These are phyloP conservation scores for Meloidogyne floridensis DNA, from an alignment of 1,140 invertebrate genomes.

Conservation along the genomic window DNA sequence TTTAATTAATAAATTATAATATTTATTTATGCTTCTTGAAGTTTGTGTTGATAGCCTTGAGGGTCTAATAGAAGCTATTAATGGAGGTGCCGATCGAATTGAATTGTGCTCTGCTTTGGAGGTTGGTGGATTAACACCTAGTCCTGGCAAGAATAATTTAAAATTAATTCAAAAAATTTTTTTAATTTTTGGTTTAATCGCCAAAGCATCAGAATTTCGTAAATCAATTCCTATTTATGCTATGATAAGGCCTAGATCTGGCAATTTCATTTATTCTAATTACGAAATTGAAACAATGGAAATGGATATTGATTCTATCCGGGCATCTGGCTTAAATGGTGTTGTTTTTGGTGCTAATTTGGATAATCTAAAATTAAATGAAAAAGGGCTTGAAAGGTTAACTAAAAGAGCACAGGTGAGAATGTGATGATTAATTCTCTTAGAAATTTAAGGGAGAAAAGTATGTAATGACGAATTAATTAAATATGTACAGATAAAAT, in stretches of 20 bases:
- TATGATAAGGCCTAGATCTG: constrained; percentile 31
- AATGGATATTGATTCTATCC: constrained; percentile 24
- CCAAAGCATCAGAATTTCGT: constrained; percentile 7
- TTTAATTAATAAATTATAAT: too few relatives aligned
- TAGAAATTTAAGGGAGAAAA: background rate
- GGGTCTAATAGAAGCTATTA: constrained; percentile 29
- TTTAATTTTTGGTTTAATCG: constrained; percentile 17
- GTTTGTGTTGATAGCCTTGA: constrained; percentile 35
- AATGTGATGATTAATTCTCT: background rate
- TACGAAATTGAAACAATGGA: constrained; percentile 28
- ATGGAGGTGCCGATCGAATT: constrained; percentile 37
- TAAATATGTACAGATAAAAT: too few relatives aligned
- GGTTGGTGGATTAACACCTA: constrained; percentile 34
- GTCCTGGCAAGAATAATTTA: constrained; percentile 22
- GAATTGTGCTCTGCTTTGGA: constrained; percentile 38
- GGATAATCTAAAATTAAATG: constrained; percentile 18
- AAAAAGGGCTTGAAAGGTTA: constrained; percentile 10
- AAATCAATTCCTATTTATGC: constrained; percentile 24
- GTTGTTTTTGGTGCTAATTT: constrained; percentile 40
- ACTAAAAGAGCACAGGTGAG: constrained; percentile 19
- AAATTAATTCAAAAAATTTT: background rate
- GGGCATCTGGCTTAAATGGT: constrained; percentile 18
- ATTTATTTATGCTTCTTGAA: constrained; percentile 26
- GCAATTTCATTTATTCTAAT: constrained; percentile 32
- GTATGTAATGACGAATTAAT: too few relatives aligned